These are phyloP conservation scores for Aphis craccivora DNA, from an alignment of 1,140 invertebrate genomes.

Conservation along the genomic window DNA sequence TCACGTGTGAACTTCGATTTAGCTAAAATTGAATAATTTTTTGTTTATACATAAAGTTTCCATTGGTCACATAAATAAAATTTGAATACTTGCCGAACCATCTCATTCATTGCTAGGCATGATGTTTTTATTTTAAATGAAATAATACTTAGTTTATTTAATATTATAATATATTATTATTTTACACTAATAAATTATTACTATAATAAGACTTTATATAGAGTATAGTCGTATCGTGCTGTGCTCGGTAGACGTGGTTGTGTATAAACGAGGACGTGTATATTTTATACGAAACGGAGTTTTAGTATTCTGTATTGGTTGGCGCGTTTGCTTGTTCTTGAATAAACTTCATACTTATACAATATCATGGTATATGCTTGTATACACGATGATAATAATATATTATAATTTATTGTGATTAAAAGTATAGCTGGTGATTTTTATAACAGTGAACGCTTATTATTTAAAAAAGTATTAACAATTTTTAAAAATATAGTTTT, in stretches of 20 bases:
- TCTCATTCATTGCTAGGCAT: too few relatives aligned
- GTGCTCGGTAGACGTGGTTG: neutral
- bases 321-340: neutral
- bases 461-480: neutral
- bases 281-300: neutral
- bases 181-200: neutral
- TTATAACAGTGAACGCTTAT: neutral
- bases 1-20: too few relatives aligned
- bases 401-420: neutral
- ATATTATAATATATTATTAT: too few relatives aligned
- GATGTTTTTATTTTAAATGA: too few relatives aligned
- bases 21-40: too few relatives aligned
- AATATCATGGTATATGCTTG: too few relatives aligned
- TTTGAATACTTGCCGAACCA: too few relatives aligned
- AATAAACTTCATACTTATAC: neutral
- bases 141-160: too few relatives aligned
- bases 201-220: fast-evolving
- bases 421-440: too few relatives aligned
- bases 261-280: neutral
- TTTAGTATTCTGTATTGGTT: neutral
- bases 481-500: neutral
- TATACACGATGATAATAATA: neutral
- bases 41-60: too few relatives aligned
- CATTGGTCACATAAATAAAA: too few relatives aligned
- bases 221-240: neutral